Evolutionary conservation across 2,888 invertebrate genomes (phyloP), one percentile per base, ranked within the genome.

Genomic region (Himalopsyche kuldschensis): DNA sequence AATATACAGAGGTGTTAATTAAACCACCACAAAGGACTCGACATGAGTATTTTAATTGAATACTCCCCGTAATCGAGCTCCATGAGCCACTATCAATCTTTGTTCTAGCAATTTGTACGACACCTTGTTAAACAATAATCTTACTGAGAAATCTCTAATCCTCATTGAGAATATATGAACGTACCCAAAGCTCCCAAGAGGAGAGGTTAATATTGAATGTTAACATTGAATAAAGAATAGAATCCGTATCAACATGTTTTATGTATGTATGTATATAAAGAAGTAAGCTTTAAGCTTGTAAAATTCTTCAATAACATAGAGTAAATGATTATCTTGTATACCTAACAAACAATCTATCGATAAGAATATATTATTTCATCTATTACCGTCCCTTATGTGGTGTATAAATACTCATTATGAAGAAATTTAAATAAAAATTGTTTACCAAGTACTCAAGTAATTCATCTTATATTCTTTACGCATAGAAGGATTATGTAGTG

Each of bases 51-150:
- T 75, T 81, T 75, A 81, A 81, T 81, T 76, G 81, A 76, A 35
- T 20, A 75, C n/a, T 75, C 55, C 55, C 24, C 20, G 4, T 31
- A 69, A 82, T 78, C 11, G 82, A 4, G 20, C 20, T 55, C 27
- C 41, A 35, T 35, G 41, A 47, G 82, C 47, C 82, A 17, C 48
- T 76, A 86, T 86, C 86, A 84, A 86, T 86, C 86, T 86, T 86
- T 82, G 86, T 86, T 84, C 75, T 17, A 80, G 69, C 83, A 84
- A 86, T 86, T 86, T 86, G 86, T 86, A 63, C 82, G 84, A 86
- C 86, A 85, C 78, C 80, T 84, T 82, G 81, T 84, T 69, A 75
- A 47, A 55, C 63, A 41, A 27, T 80, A 83, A 86, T 86, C 86
- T 75, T 46, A 55, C 31, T 55, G 47, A 77, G 75, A 48, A 47